These are phyloP conservation scores for Heteromurus nitidus DNA, from an alignment of 2,888 invertebrate species.

Conservation along the genomic window DNA sequence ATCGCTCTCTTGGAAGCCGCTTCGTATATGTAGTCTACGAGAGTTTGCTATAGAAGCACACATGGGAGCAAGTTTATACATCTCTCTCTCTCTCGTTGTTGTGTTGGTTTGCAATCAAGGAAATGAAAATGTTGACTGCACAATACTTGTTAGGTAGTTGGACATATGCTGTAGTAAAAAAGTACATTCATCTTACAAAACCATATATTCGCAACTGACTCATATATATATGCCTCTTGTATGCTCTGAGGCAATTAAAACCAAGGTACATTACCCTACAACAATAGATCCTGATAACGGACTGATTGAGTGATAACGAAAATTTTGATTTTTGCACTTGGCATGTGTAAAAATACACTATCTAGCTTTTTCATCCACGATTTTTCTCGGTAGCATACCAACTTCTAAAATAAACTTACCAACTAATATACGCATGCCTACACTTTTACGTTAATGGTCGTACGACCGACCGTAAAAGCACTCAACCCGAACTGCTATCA, in stretches of 20 bases:
- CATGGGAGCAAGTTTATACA: too few relatives aligned
- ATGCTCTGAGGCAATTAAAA: conserved; percentile 6
- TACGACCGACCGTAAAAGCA: too few relatives aligned
- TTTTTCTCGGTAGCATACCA: too few relatives aligned
- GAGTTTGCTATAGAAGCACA: background rate
- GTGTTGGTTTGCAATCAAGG: conserved; percentile 15
- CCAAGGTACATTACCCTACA: conserved; percentile 23
- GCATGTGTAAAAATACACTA: too few relatives aligned
- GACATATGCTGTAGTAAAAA: too few relatives aligned
- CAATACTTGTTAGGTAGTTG: background rate
- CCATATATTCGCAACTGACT: background rate
- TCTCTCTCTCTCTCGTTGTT: background rate
- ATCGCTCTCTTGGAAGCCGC: background rate
- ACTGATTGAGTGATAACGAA: conserved; percentile 1
- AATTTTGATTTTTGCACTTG: conserved; percentile 28
- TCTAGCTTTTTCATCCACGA: too few relatives aligned
- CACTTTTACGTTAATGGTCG: too few relatives aligned
- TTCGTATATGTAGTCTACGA: background rate
- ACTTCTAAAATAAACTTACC: too few relatives aligned
- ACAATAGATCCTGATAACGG: conserved; percentile 25
- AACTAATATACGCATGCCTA: too few relatives aligned
- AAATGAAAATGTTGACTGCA: conserved; percentile 31
- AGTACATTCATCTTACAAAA: conserved; percentile 10
- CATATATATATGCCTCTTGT: background rate
- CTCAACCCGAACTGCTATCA: too few relatives aligned